Evolutionary conservation across 2,888 invertebrate species (phyloP), one percentile per base, ranked within the genome.

Genomic region (Galerucella pusilla): DNA sequence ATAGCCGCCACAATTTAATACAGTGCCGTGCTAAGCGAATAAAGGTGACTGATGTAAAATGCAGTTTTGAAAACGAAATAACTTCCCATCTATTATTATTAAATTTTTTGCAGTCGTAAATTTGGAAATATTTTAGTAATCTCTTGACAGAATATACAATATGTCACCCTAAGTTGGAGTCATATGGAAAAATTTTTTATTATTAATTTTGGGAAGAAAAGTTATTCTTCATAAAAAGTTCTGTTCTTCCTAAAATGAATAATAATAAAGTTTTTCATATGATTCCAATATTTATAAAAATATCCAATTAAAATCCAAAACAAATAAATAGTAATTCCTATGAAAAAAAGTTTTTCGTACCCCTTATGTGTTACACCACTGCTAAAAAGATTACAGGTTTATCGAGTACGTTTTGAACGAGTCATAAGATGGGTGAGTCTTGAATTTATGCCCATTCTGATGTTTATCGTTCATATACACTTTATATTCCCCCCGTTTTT

Each of bases 401-500:
- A 71, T 71, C 71, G 71, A 71, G 71, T 71, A 65, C 25, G 45
- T 71, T 20, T 66, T 28, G 65, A 71, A 71, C 65, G 65, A 71
- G 66, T 66, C 71, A 71, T 71, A 71, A 71, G 71, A 71, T 71
- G 71, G 71, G 71, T 59, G 57, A 65, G 71, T 66, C 71, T 65
- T 64, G 71, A 71, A 71, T 71, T 71, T 71, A 71, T 71, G 71
- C 59, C 71, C 71, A 66, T 65, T 65, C 59, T 59, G 71, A 71
- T 71, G 65, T 54, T 71, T 71, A 71, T 71, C 71, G 71, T 71
- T 65, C 71, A 71, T 71, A 71, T 71, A 71, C 66, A 71, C 71
- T 71, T 71, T 71, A 71, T 66, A 65, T 66, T 61, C 45, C 65
- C 20, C 71, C 45, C 66, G 66, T 71, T 71, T 71, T 71, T 71